A percentile compares a stretch with the other conserved stretches of the same genome.
Evolutionary conservation across 2,797 vertebrate genomes (phyloP).

Genomic region (Rhynchotus rufescens): DNA sequence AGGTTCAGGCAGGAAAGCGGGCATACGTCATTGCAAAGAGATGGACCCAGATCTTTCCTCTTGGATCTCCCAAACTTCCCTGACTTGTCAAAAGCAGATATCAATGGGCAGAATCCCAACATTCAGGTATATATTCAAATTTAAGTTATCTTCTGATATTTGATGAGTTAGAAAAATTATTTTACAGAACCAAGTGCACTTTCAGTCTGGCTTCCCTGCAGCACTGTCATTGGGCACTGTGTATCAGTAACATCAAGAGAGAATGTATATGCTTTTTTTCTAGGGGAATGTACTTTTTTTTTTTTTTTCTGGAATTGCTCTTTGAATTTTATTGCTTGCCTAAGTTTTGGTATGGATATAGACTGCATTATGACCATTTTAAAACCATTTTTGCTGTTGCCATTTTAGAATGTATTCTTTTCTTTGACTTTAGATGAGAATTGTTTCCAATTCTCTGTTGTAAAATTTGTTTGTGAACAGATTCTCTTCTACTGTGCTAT

Average conservation of each 20-base stretch:
- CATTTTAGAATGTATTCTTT: background rate
- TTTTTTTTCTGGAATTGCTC: background rate
- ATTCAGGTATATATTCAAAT: conserved; percentile 88
- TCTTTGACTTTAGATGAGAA: background rate
- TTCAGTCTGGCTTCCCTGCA: background rate
- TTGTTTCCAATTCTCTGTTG: background rate
- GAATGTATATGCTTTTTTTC: background rate
- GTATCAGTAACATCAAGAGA: background rate
- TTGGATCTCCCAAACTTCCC: conserved; percentile 96
- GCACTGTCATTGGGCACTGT: background rate
- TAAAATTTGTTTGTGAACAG: background rate
- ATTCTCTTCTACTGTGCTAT: background rate
- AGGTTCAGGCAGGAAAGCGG: conserved; percentile 79
- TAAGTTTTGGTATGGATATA: background rate
- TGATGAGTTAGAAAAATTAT: background rate
- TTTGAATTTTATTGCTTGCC: background rate
- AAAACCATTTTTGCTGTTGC: background rate
- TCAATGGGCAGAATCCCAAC: conserved; percentile 96
- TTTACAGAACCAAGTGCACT: background rate
- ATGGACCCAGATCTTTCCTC: conserved; percentile 90
- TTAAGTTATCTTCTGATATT: background rate
- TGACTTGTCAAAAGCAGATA: conserved; percentile 95
- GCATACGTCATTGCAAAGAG: conserved; percentile 86
- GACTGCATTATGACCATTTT: background rate
- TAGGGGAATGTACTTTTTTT: background rate